Percentiles rank a stretch among this genome's conserved stretches.
These are phyloP conservation scores for Pocillopora grandis DNA, from an alignment of 92 coral and sea anemone genomes.

Conservation along the genomic window DNA sequence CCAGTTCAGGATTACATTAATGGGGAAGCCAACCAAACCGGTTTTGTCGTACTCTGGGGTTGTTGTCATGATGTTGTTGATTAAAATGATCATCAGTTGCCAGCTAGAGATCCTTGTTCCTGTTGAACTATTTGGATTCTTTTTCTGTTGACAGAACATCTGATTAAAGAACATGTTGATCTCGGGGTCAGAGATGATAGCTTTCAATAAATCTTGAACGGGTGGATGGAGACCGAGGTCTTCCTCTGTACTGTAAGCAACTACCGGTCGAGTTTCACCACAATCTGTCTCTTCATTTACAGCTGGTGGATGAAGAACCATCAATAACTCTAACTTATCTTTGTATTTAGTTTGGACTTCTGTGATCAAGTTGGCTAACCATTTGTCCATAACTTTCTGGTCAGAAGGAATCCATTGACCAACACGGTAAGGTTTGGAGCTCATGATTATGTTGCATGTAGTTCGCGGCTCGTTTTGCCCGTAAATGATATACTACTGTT, in stretches of 20 bases:
- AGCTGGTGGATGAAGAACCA: constrained; percentile 47
- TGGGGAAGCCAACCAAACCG: constrained; percentile 30
- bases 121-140: constrained; percentile 31
- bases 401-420: constrained; percentile 53
- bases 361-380: constrained; percentile 46
- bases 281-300: constrained; percentile 45
- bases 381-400: constrained; percentile 46
- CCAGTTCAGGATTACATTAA: no score
- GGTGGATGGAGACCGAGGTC: neutral
- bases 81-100: constrained; percentile 55
- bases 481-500: no score
- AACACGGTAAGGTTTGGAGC: neutral
- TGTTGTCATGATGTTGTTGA: constrained; percentile 55
- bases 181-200: no score
- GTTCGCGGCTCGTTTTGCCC: neutral
- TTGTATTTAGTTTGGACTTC: constrained; percentile 41
- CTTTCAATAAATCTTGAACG: no score
- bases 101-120: constrained; percentile 46
- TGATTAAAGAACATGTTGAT: constrained; percentile 58
- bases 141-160: constrained; percentile 65
- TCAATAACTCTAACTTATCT: constrained; percentile 34
- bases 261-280: constrained; percentile 25
- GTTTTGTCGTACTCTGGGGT: constrained; percentile 53
- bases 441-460: no score
- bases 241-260: constrained; percentile 10